Percentiles rank a stretch among this genome's conserved stretches.
Evolutionary conservation across 2,113 vertebrate species (phyloP).

Genomic region (Paramormyrops kingsleyae): DNA sequence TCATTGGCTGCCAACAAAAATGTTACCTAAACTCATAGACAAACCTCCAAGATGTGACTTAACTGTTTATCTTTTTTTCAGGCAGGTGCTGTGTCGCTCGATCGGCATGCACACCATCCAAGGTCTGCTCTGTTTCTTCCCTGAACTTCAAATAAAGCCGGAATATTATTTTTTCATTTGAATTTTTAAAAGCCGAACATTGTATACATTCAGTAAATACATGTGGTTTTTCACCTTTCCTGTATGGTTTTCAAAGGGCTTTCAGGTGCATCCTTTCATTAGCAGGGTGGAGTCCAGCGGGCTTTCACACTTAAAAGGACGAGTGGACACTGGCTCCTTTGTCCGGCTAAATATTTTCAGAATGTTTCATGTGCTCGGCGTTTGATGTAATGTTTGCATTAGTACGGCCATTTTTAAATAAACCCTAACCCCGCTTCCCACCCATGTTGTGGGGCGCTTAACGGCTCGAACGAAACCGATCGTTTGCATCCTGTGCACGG

Average conservation of each 20-base stretch:
- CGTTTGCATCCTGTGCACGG: background rate
- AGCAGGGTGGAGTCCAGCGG: conserved; percentile 38
- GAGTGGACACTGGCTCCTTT: conserved; percentile 20
- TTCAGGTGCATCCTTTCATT: conserved; percentile 50
- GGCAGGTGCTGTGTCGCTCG: conserved; percentile 56
- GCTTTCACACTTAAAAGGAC: conserved; percentile 25
- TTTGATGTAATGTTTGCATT: conserved; percentile 1
- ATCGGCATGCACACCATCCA: conserved; percentile 45
- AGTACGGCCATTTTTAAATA: background rate
- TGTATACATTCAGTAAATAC: conserved; percentile 43
- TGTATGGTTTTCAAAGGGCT: conserved; percentile 42
- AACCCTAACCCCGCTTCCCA: background rate
- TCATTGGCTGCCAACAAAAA: conserved; percentile 86
- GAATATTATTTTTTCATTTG: conserved; percentile 43
- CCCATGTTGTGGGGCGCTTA: background rate
- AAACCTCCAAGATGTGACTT: conserved; percentile 51
- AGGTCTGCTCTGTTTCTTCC: conserved; percentile 52
- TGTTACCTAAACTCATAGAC: conserved; percentile 63
- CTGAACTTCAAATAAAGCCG: conserved; percentile 57
- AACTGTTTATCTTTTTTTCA: conserved; percentile 59
- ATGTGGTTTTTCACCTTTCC: conserved; percentile 33
- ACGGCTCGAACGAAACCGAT: background rate
- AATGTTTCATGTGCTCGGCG: conserved; percentile 9
- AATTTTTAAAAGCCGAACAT: conserved; percentile 38
- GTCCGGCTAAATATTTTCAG: conserved; percentile 4